Conservation (phyloP, 37 sponge, comb jelly and placozoan species). For the Lycopodina hypogea region DNA sequence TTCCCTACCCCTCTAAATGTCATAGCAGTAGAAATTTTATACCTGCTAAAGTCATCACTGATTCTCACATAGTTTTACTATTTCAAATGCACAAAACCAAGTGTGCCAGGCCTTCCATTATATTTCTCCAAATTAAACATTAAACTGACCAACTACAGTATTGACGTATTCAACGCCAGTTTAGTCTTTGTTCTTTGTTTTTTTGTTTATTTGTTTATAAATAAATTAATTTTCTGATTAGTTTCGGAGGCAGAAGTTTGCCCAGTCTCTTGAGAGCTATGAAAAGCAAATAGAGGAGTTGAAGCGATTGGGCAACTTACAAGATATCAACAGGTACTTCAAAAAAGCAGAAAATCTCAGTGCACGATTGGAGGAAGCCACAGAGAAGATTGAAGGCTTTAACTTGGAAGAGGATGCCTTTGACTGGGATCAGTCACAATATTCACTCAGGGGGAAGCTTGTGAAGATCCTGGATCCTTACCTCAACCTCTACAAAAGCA, state of each 20-base stretch:
- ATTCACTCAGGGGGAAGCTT: constrained; percentile 83
- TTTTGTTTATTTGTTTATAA: no score
- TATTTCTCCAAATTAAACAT: no score
- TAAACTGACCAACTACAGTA: no score
- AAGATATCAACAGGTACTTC: constrained; percentile 78
- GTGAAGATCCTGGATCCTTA: constrained; percentile 82
- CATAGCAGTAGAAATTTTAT: no score
- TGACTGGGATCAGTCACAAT: constrained; percentile 96
- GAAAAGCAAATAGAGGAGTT: constrained; percentile 90
- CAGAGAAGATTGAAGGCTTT: constrained; percentile 92
- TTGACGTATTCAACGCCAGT: no score
- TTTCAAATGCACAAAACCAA: no score
- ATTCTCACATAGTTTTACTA: no score
- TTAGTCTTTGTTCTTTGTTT: no score
- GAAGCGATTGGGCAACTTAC: constrained; percentile 82
- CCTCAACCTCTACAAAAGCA: constrained; percentile 84
- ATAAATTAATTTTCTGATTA: no score
- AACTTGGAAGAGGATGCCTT: constrained; percentile 96
- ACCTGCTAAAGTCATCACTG: no score
- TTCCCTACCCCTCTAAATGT: no score
- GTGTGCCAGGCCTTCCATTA: no score
- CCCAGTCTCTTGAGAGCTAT: constrained; percentile 87
- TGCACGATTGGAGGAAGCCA: constrained; percentile 84
- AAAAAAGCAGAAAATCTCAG: constrained; percentile 86
- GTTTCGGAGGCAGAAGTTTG: constrained; percentile 88